phyloP scores from a whole-genome alignment of 2,113 vertebrate species.

The Anoplopoma fimbria region DNA sequence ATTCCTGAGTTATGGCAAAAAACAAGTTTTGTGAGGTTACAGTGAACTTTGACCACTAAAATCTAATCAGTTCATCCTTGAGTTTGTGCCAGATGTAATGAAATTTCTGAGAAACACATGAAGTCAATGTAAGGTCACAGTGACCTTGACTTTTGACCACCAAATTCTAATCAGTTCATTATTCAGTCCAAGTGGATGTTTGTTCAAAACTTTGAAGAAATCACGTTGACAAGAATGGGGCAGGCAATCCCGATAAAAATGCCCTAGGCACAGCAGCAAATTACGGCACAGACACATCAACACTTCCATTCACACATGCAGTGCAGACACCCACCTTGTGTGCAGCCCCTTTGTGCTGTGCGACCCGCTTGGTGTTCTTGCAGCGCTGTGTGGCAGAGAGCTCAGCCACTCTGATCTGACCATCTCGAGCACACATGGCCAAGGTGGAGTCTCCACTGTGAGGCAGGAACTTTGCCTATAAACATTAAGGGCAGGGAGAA shows the following conservation, averaged over 20 bases:
- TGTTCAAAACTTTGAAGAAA: neutral
- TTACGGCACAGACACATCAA: too few species aligned
- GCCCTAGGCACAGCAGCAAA: neutral
- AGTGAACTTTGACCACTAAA: too few species aligned
- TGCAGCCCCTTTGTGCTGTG: conserved; percentile 95
- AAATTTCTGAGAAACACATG: neutral
- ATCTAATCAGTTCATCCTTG: neutral
- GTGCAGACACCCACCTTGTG: conserved; percentile 88
- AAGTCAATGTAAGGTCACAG: neutral
- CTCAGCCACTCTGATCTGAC: conserved; percentile 94
- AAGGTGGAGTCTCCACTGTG: conserved; percentile 96
- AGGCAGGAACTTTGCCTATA: conserved; percentile 95
- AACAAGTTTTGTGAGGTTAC: neutral
- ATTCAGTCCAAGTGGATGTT: neutral
- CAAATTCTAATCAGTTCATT: neutral
- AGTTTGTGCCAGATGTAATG: neutral
- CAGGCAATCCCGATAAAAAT: neutral
- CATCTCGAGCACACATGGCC: conserved; percentile 96
- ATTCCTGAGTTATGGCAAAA: neutral
- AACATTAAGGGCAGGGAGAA: neutral
- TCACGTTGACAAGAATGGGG: neutral
- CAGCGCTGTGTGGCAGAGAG: conserved; percentile 96
- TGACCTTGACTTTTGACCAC: neutral
- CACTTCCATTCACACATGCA: neutral
- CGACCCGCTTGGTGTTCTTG: conserved; percentile 95